Evolutionary conservation across 1,140 invertebrate genomes (phyloP), one percentile per base, ranked within the genome.

Genomic region (Listronotus oregonensis): DNA sequence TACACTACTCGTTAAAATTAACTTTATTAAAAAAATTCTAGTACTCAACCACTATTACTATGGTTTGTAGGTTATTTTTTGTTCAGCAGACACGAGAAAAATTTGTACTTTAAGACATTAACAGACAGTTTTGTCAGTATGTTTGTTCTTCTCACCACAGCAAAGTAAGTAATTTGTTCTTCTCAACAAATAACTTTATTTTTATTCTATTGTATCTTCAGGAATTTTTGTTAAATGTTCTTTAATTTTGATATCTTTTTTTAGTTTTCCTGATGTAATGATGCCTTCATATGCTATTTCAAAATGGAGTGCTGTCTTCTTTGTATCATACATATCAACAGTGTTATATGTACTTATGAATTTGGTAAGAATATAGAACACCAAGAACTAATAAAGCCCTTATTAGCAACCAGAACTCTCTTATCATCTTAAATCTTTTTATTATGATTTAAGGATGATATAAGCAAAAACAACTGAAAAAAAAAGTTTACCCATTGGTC

Each of bases 231-330:
- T 65, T 67, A 17, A 49, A 76, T 70, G 39, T 21, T 43, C 12
- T 14, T 59, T 21, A 57, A 51, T 47, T 60, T 14, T 15, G 18
- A 18, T 51, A 0, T 56, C 18, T 58, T 17, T 14, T 81, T 82
- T 70, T 79, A 95, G 92, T 80, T 95, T 91, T 82, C 93, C 93
- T 17, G 93, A 95, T 80, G 92, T 96, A 8, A 95, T 95, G 93
- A 95, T 96, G 93, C 92, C 90, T 10, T 89, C 93, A 0, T 95
- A 94, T 80, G 86, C 89, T 3, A 84, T 84, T 71, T 90, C 85
- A 14, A 89, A 88, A 74, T 94, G 88, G 86, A 91, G 91, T 71
- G 88, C 89, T n/a, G 79, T 93, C 43, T 95, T 94, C 78, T 95
- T 95, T 79, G 89, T 95, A 55, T 85, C 89, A 0, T 96, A 95